Evolutionary conservation across 1,140 invertebrate species (phyloP).

Genomic region (Triops cancriformis): DNA sequence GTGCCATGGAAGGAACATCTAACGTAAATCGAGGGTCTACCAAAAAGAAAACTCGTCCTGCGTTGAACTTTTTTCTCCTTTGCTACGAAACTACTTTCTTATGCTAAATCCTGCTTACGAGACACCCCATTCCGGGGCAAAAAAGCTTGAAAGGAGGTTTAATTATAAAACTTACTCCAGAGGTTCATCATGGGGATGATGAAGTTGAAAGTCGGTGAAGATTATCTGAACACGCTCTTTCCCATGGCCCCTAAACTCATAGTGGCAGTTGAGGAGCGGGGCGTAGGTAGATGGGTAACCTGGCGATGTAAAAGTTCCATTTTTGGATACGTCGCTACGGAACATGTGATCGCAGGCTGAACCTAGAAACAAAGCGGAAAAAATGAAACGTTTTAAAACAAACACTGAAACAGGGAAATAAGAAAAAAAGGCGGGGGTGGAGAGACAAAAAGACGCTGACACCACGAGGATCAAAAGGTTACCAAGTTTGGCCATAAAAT

Average conservation of each 20-base stretch:
- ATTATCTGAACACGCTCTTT: slow-evolving; percentile 61
- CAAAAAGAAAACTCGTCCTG: too few species aligned
- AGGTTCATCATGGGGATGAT: slow-evolving; percentile 47
- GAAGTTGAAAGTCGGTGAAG: slow-evolving; percentile 63
- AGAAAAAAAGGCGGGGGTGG: background rate
- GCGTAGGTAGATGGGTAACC: slow-evolving; percentile 65
- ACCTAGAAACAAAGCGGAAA: slow-evolving; percentile 48
- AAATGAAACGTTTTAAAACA: background rate
- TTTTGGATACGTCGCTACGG: slow-evolving; percentile 67
- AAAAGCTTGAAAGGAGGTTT: background rate
- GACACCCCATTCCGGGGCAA: background rate
- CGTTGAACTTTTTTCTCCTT: too few species aligned
- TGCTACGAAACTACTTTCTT: too few species aligned
- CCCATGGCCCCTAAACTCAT: slow-evolving; percentile 71
- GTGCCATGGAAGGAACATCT: too few species aligned
- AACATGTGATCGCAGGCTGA: slow-evolving; percentile 65
- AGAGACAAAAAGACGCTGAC: background rate
- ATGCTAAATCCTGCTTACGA: too few species aligned
- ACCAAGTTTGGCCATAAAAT: too few species aligned
- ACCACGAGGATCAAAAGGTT: too few species aligned
- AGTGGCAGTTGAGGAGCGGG: slow-evolving; percentile 62
- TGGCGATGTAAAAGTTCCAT: slow-evolving; percentile 67
- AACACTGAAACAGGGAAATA: background rate
- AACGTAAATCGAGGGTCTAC: too few species aligned
- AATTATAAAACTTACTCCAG: slow-evolving; percentile 50